Evolutionary conservation across 1,140 invertebrate species (phyloP), one percentile per base, ranked within the genome.

Genomic region (Doryteuthis pealeii): DNA sequence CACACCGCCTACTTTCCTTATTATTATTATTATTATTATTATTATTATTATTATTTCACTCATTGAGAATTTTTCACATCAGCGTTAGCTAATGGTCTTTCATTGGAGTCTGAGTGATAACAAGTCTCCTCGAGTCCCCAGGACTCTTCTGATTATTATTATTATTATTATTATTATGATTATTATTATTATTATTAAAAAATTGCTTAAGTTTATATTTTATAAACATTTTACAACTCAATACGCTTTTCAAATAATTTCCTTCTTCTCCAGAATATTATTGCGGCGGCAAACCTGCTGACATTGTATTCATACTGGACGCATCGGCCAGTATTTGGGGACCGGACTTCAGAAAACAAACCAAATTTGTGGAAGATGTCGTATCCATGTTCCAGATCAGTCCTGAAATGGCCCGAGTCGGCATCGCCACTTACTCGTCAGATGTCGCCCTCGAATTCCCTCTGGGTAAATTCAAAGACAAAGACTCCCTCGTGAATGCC

Each of bases 271-370:
- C 66, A 68, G 76, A 77, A 32, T 77, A 82, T 58, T 84, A 78
- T 65, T 86, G 84, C 49, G 81, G 81, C 22, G 80, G 80, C 75
- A 82, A 81, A 45, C 84, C 85, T 10, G 83, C 85, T 0, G 85
- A 86, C 70, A 80, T 86, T 35, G 78, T 82, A 26, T 86, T 86
- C 77, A 26, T 86, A 3, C 71, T 86, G 26, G 85, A 86, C 70
- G 77, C 80, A 4, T 84, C 84, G 8, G 82, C 82, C 75, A 83
- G 82, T 73, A 82, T 86, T 74, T 83, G 82, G 81, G 79, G 74
- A 26, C 79, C 79, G 0, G 80, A 85, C 73, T 86, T 84, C 66
- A 33, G 71, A 26, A 74, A 76, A 32, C 83, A 85, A 78, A 73
- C 84, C 2, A 67, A 71, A 14, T 86, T 85, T 67, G 82, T 86